Evolutionary conservation across 2,113 vertebrate genomes (phyloP).

Genomic region (Heloderma charlesbogerti): DNA sequence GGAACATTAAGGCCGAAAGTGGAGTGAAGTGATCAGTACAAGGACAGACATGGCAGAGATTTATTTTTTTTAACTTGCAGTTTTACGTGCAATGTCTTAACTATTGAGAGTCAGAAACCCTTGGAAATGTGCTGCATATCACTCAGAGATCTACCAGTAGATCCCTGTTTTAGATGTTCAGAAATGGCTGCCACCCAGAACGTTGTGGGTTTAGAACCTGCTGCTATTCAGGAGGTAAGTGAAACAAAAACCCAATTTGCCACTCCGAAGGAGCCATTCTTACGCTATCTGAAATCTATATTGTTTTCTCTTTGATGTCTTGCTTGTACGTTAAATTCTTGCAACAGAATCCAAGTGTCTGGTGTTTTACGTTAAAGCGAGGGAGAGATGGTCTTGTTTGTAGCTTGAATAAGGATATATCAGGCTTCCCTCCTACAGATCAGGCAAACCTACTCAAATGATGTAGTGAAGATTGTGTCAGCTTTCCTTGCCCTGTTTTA

Average conservation of each 20-base stretch:
- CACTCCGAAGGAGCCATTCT: neutral
- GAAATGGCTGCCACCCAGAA: neutral
- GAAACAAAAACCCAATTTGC: neutral
- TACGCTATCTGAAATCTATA: no score
- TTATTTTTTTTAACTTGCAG: neutral
- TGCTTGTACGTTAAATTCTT: neutral
- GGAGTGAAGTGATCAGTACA: neutral
- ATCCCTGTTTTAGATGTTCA: neutral
- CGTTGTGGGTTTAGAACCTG: neutral
- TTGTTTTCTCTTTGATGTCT: neutral
- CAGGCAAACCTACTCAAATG: neutral
- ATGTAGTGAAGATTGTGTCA: neutral
- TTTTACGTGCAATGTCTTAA: neutral
- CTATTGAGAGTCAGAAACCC: neutral
- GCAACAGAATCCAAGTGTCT: neutral
- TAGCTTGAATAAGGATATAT: neutral
- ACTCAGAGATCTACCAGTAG: neutral
- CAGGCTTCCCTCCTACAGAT: neutral
- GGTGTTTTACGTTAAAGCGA: neutral
- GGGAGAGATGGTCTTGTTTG: neutral
- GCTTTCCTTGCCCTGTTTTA: neutral
- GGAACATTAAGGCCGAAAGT: neutral
- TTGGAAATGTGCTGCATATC: neutral
- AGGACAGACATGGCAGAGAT: neutral
- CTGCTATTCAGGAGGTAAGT: constrained; percentile 17